Percentiles rank a stretch among this genome's conserved stretches.
These are phyloP conservation scores for Zoanthus sociatus DNA, from an alignment of 92 coral and sea anemone genomes.

Conservation along the genomic window DNA sequence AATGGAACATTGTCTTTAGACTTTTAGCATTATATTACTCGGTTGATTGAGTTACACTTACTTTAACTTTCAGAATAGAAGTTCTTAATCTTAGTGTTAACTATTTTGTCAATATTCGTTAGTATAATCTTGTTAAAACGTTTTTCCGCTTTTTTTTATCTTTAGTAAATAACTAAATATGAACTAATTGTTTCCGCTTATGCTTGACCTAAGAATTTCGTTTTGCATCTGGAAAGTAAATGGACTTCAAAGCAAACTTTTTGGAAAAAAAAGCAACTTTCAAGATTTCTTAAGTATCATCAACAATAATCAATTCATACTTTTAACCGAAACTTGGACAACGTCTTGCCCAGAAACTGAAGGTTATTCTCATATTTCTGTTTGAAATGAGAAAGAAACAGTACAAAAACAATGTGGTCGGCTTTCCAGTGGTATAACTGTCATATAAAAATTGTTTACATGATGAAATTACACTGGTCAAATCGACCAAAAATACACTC, in stretches of 20 bases:
- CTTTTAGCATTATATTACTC: too few species aligned
- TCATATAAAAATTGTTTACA: neutral
- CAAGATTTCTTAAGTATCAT: neutral
- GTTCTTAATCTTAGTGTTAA: too few species aligned
- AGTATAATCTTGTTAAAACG: too few species aligned
- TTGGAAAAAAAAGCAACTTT: conserved; percentile 1
- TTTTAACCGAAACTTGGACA: neutral
- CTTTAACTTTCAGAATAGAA: too few species aligned
- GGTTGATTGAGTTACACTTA: too few species aligned
- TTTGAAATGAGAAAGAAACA: neutral
- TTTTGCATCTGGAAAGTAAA: neutral
- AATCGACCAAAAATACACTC: conserved; percentile 17
- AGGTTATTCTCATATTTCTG: conserved; percentile 6
- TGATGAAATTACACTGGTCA: conserved; percentile 8
- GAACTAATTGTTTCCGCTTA: too few species aligned
- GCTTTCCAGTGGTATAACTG: conserved; percentile 14
- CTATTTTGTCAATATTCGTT: too few species aligned
- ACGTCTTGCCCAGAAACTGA: neutral
- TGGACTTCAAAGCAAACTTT: conserved; percentile 1
- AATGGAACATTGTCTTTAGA: too few species aligned
- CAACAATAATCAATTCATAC: conserved; percentile 6
- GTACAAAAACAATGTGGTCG: neutral
- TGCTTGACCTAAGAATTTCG: neutral
- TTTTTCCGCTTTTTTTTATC: too few species aligned
- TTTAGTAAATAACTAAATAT: too few species aligned